Percentiles rank a stretch among this genome's conserved stretches.
Conservation (phyloP, 2,113 vertebrate species). For the Hyaena hyaena region DNA sequence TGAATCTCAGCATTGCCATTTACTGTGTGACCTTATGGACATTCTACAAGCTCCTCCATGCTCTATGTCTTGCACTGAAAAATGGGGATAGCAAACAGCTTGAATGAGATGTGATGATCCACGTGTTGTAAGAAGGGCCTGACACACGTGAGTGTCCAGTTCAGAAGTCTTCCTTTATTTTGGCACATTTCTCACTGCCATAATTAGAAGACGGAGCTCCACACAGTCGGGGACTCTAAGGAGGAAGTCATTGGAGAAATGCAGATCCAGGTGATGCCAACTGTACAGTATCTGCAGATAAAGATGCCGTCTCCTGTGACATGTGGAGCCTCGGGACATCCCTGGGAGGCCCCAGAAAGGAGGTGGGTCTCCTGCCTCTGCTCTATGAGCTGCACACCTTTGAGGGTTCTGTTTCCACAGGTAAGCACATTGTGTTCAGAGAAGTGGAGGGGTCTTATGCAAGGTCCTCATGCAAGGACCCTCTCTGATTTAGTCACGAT, state of each 20-base stretch:
- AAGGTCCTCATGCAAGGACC: neutral
- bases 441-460: neutral
- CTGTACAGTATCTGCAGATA: neutral
- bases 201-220: neutral
- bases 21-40: neutral
- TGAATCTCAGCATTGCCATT: neutral
- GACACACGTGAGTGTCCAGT: neutral
- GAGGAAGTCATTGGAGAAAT: neutral
- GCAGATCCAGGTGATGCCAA: neutral
- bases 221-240: neutral
- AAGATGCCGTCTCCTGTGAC: neutral
- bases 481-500: accelerated
- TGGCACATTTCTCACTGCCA: neutral
- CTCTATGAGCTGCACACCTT: neutral
- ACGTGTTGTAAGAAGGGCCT: neutral
- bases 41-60: neutral
- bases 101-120: neutral
- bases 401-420: neutral
- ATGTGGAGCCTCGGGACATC: neutral
- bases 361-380: neutral
- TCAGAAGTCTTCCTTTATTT: neutral
- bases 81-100: neutral
- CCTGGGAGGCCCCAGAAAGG: neutral
- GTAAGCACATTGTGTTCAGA: neutral
- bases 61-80: neutral